phyloP scores from a whole-genome alignment of 2,797 vertebrate genomes.

The Mormyrops attenuatus region DNA sequence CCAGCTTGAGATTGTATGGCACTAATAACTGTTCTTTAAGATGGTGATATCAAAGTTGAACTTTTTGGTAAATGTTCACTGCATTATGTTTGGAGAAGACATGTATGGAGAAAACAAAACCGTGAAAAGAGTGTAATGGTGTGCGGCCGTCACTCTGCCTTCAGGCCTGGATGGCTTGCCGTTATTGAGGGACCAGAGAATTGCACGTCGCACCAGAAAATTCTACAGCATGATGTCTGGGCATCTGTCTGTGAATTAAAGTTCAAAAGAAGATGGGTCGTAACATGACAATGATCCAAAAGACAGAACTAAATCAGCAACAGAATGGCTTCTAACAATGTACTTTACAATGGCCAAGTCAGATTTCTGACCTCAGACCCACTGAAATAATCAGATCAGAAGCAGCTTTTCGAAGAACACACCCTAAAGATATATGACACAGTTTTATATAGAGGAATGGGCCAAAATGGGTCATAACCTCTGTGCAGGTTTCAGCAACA shows the following conservation, averaged over 20 bases:
- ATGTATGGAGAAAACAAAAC: not conserved
- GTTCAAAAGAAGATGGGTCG: not conserved
- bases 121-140: not conserved
- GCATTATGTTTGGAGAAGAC: not conserved
- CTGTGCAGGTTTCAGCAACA: not conserved
- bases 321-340: not conserved
- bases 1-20: not conserved
- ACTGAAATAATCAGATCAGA: not conserved
- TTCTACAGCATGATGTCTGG: not conserved
- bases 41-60: not conserved
- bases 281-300: not conserved
- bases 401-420: not conserved
- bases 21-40: not conserved
- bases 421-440: not conserved
- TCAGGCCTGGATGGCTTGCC: not conserved
- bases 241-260: not conserved
- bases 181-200: not conserved
- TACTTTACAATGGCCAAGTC: not conserved
- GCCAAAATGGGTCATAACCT: not conserved
- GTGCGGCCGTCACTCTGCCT: not conserved
- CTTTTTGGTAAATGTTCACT: not conserved
- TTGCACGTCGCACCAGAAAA: not conserved
- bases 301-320: not conserved
- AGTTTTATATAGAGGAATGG: not conserved
- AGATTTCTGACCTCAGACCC: not conserved